Percentiles rank a stretch among this genome's conserved stretches.
These are phyloP conservation scores for Scomber japonicus DNA, from an alignment of 2,113 vertebrate species.

Conservation along the genomic window DNA sequence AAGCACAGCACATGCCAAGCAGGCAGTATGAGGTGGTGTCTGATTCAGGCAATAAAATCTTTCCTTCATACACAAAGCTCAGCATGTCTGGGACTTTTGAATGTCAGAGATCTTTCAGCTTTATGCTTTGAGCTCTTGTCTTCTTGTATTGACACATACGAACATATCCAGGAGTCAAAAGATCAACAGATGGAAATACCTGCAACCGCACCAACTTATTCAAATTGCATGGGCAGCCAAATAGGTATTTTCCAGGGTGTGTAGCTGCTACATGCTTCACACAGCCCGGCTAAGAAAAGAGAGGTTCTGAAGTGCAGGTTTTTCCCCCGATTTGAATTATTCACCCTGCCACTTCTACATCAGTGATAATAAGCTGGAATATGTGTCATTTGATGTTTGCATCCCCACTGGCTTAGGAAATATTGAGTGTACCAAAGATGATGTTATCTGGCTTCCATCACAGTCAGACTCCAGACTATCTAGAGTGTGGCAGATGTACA, in stretches of 20 bases:
- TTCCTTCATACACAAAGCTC: slow-evolving; percentile 49
- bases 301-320: slow-evolving; percentile 1
- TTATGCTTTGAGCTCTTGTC: slow-evolving; percentile 33
- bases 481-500: slow-evolving; percentile 48
- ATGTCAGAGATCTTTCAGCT: slow-evolving; percentile 41
- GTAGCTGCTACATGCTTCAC: slow-evolving; percentile 3
- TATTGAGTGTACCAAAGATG: slow-evolving; percentile 44
- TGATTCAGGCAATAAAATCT: slow-evolving; percentile 61
- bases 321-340: slow-evolving; percentile 24
- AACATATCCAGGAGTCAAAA: slow-evolving; percentile 22
- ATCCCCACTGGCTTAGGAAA: slow-evolving; percentile 47
- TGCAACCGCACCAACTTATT: slow-evolving; percentile 2
- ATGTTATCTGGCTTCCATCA: slow-evolving; percentile 49
- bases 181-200: slow-evolving; percentile 6
- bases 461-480: slow-evolving; percentile 50
- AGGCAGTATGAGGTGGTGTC: slow-evolving; percentile 55
- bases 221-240: not conserved
- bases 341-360: slow-evolving; percentile 31
- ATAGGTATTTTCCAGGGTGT: not conserved
- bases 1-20: slow-evolving; percentile 64
- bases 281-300: not conserved
- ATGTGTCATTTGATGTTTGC: slow-evolving; percentile 43
- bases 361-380: slow-evolving; percentile 49
- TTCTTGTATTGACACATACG: slow-evolving; percentile 28
- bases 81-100: slow-evolving; percentile 38